Evolutionary conservation across 2,797 vertebrate genomes (phyloP).

Genomic region (Podarcis lilfordi): DNA sequence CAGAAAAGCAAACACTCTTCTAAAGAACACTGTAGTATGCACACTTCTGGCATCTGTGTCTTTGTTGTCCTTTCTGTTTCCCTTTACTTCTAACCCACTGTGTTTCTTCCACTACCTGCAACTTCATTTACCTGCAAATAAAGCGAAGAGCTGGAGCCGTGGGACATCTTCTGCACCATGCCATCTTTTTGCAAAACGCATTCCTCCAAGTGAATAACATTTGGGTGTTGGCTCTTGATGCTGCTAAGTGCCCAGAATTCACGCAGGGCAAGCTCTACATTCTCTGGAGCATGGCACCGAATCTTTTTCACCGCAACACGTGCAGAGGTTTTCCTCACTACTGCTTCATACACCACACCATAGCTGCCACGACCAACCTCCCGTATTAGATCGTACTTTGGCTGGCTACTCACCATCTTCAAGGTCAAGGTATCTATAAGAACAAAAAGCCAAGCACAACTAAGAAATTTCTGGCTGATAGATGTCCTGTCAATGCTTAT

Average conservation of each 20-base stretch:
- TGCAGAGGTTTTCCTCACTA: conserved; percentile 88
- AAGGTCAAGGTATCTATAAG: conserved; percentile 80
- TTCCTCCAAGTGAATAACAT: conserved; percentile 97
- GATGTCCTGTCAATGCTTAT: conserved; percentile 49
- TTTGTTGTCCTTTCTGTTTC: background rate
- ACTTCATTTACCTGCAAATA: conserved; percentile 89
- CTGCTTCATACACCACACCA: conserved; percentile 97
- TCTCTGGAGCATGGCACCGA: conserved; percentile 96
- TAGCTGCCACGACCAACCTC: conserved; percentile 99
- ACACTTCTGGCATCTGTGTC: background rate
- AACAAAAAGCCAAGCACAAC: conserved; percentile 61
- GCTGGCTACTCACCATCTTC: conserved; percentile 99
- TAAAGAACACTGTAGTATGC: background rate
- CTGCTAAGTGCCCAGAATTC: conserved; percentile 99
- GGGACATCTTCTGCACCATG: conserved; percentile 94
- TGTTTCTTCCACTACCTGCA: conserved; percentile 54
- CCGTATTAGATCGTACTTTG: conserved; percentile 98
- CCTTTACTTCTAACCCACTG: conserved; percentile 41
- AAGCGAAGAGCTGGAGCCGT: conserved; percentile 93
- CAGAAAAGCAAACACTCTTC: background rate
- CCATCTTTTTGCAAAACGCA: conserved; percentile 95
- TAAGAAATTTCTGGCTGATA: conserved; percentile 66
- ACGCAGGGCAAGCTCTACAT: conserved; percentile 94
- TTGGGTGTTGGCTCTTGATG: conserved; percentile 97
- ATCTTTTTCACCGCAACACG: conserved; percentile 97